Percentiles rank a stretch among this genome's conserved stretches.
phyloP scores from a whole-genome alignment of 2,797 vertebrate genomes.

The Aphelocoma californica region DNA sequence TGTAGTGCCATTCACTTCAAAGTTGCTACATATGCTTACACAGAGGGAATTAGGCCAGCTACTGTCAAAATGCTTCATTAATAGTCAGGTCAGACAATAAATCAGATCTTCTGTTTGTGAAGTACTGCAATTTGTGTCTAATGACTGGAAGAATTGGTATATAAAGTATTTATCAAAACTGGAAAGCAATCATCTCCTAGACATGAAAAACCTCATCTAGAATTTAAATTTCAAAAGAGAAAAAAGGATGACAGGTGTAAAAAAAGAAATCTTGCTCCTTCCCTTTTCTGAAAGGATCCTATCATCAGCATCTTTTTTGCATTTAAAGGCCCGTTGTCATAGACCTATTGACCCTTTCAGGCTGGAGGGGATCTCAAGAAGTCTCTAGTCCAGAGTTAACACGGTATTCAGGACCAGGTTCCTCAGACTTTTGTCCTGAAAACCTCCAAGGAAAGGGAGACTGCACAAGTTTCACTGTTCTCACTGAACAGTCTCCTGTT shows the following conservation, averaged over 20 bases:
- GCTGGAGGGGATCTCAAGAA: neutral
- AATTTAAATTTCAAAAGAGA: neutral
- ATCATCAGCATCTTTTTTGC: neutral
- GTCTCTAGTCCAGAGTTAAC: neutral
- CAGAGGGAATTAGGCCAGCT: conserved; percentile 14
- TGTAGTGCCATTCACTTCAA: neutral
- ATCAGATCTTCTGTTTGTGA: neutral
- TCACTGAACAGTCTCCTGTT: neutral
- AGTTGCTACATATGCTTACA: conserved; percentile 4
- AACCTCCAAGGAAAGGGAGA: neutral
- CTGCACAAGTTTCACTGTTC: neutral
- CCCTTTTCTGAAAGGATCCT: neutral
- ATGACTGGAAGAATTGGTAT: conserved; percentile 21
- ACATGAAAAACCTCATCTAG: neutral
- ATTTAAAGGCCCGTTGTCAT: neutral
- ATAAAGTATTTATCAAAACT: conserved; percentile 37
- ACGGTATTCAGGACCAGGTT: neutral
- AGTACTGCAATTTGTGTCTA: neutral
- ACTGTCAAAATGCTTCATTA: conserved; percentile 31
- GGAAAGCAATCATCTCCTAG: neutral
- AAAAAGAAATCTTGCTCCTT: neutral
- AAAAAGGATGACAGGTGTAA: neutral
- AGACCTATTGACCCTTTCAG: neutral
- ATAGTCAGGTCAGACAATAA: conserved; percentile 39
- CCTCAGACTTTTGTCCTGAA: neutral